A percentile compares a stretch with the other conserved stretches of the same genome.
These are phyloP conservation scores for Ashinkailepas kermadecensis DNA, from an alignment of 2,888 invertebrate genomes.

Conservation along the genomic window DNA sequence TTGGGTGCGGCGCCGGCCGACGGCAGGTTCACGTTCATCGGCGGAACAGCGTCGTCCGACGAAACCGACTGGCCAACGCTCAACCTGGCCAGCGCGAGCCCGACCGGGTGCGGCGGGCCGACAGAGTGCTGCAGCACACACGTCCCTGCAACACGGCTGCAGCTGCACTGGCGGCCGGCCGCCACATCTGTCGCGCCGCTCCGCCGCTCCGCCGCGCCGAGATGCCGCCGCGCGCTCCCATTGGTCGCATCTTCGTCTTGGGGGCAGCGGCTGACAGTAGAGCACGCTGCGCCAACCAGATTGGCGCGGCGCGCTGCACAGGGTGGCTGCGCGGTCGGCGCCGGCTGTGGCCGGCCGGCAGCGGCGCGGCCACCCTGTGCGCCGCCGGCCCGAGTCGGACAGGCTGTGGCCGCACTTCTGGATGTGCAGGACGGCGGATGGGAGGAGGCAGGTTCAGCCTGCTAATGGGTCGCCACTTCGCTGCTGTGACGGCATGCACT, in stretches of 20 bases:
- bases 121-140: not conserved
- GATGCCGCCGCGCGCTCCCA: not conserved
- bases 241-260: constrained; percentile 21
- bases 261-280: constrained; percentile 8
- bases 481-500: not conserved
- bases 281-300: constrained; percentile 11
- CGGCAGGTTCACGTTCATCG: constrained; percentile 12
- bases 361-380: not conserved
- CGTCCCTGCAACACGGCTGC: constrained; percentile 1
- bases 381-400: not conserved
- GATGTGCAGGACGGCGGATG: not conserved
- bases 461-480: not conserved
- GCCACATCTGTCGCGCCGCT: not conserved
- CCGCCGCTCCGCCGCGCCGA: not conserved
- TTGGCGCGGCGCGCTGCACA: not conserved
- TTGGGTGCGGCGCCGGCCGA: constrained; percentile 9
- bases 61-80: too few relatives aligned
- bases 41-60: not conserved
- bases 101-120: too few relatives aligned
- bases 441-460: not conserved
- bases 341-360: too few relatives aligned
- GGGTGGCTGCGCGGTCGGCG: not conserved
- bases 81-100: too few relatives aligned
- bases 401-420: too few relatives aligned
- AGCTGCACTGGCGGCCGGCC: constrained; percentile 1